A percentile compares a stretch with the other conserved stretches of the same genome.
Evolutionary conservation across 2,888 invertebrate species (phyloP).

Genomic region (Pollenia griseotomentosa): DNA sequence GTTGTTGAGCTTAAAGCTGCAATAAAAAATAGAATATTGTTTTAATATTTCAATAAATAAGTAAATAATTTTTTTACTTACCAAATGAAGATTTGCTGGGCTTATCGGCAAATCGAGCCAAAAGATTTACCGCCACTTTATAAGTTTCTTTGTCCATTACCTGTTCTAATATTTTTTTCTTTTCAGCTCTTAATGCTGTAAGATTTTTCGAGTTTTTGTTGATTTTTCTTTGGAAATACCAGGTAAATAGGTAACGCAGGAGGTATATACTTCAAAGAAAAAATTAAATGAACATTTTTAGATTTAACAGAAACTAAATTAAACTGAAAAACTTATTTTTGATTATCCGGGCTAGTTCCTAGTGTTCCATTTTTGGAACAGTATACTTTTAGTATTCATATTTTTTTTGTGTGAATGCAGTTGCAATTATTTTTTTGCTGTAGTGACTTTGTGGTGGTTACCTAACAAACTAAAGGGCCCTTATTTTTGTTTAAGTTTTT

Average conservation of each 20-base stretch:
- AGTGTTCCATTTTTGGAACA: too few relatives aligned
- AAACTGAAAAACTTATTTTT: too few relatives aligned
- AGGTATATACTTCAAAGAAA: constrained; percentile 88
- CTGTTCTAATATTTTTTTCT: constrained; percentile 94
- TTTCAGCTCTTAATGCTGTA: constrained; percentile 90
- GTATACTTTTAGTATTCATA: too few relatives aligned
- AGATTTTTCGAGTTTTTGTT: constrained; percentile 91
- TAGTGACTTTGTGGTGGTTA: too few relatives aligned
- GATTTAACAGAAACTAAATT: not conserved
- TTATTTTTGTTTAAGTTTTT: too few relatives aligned
- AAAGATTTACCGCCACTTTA: constrained; percentile 87
- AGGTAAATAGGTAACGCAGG: constrained; percentile 91
- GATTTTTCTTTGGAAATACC: constrained; percentile 94
- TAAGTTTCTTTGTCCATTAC: constrained; percentile 99
- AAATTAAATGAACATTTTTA: not conserved
- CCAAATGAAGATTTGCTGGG: constrained; percentile 74
- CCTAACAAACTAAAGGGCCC: too few relatives aligned
- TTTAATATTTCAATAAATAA: not conserved
- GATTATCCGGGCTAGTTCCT: too few relatives aligned
- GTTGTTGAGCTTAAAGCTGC: constrained; percentile 55
- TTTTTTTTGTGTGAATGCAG: too few relatives aligned
- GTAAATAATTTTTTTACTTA: constrained; percentile 26
- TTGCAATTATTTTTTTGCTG: too few relatives aligned
- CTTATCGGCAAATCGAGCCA: constrained; percentile 83
- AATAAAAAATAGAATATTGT: too few relatives aligned